Conservation (phyloP, 2,888 invertebrate genomes). For the Sphecodes monilicornis region DNA sequence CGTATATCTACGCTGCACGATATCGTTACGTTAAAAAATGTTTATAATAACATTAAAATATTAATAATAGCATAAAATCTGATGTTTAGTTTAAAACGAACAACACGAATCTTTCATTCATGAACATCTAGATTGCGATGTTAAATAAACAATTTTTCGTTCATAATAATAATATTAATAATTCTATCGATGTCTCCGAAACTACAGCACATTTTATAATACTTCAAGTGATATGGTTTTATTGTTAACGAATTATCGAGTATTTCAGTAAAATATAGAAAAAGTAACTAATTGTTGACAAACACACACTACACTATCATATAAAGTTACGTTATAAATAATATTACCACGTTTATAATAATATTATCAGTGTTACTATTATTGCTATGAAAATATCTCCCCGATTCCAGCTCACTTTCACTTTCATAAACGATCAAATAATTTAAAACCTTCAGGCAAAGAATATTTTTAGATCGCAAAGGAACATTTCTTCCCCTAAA, state of each 20-base stretch:
- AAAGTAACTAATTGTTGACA: not conserved
- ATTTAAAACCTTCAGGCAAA: constrained; percentile 26
- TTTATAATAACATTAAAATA: not conserved
- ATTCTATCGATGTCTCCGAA: not conserved
- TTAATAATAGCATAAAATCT: not conserved
- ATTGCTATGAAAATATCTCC: constrained; percentile 34
- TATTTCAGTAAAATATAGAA: not conserved
- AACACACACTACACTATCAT: not conserved
- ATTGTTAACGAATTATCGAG: not conserved
- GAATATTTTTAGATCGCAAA: constrained; percentile 5
- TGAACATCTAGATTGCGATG: not conserved
- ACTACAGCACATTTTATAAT: not conserved
- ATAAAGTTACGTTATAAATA: not conserved
- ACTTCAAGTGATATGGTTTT: not conserved
- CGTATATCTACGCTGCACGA: not conserved
- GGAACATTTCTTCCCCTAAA: not conserved
- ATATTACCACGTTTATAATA: too few species aligned
- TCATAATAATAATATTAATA: not conserved
- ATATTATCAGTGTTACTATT: not conserved
- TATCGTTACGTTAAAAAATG: not conserved
- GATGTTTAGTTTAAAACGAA: not conserved
- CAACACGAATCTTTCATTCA: not conserved
- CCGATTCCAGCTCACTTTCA: constrained; percentile 44
- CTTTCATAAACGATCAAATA: constrained; percentile 49
- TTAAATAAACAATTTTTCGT: not conserved